Base-by-base conservation (phyloP, 2,113 vertebrate genomes). In the Sisor rabdophorus region DNA sequence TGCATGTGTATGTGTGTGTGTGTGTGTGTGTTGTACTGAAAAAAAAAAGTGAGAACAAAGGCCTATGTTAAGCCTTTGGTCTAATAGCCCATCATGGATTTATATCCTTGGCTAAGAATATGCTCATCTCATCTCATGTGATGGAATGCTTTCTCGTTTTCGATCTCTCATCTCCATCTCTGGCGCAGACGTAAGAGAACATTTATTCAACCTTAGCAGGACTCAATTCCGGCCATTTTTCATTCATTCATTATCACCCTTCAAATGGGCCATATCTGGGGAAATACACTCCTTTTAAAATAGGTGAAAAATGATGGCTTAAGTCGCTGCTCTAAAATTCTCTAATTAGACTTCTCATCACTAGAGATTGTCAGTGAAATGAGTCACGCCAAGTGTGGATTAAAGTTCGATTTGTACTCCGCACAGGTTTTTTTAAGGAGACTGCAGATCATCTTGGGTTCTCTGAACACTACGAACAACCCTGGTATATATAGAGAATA, bases 341-440 rank as follows among this genome's bases (percentile, higher is more conserved):
- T 81, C 72, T 78, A 82, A 86, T 86, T 86, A 86, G 84, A 84
- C 77, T 68, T 71, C 77, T 76, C 84, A 75, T 83, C 75, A 68
- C 82, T 71, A 19, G 63, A 82, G 80, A 82, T 82, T 79, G 83
- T 84, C 83, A 80, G 80, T 84, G 78, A 84, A 83, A 86, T 82
- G 79, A 80, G 81, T 73, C 75, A 30, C 40, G 71, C 71, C 75
- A 64, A 80, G 76, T 76, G 72, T 47, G 81, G 82, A 76, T 79
- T 86, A 83, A 83, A 74, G 77, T 75, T 44, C 36, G 61, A 77
- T 78, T 78, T 28, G 67, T 71, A 81, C 65, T 74, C 22, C 64
- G 59, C 69, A 63, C 67, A 68, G 61, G 59, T 47, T 56, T 48
- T 53, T 79, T 84, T 61, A 28, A 73, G 30, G 28, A 15, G 3